Evolutionary conservation across 2,888 invertebrate species (phyloP).

Genomic region (Cephalotes varians): DNA sequence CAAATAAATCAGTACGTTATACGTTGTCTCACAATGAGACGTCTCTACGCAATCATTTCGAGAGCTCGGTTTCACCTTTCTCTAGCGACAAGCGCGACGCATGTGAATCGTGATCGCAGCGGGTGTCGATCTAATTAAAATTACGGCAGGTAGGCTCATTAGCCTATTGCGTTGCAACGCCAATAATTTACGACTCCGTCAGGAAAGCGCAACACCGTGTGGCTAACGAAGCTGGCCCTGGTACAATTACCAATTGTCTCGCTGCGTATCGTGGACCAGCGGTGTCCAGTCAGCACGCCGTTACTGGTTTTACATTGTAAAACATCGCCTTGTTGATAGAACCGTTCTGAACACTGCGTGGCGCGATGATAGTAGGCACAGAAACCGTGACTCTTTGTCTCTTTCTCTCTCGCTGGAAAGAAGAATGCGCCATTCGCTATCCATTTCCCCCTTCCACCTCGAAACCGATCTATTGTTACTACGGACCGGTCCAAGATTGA

Average conservation of each 20-base stretch:
- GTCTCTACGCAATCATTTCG: slow-evolving; percentile 27
- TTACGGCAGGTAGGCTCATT: slow-evolving; percentile 70
- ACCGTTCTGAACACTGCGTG: slow-evolving; percentile 37
- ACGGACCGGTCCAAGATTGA: slow-evolving; percentile 75
- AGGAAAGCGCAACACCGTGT: slow-evolving; percentile 43
- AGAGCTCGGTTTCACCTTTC: slow-evolving; percentile 33
- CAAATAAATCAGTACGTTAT: background rate
- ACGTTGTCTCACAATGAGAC: slow-evolving; percentile 14
- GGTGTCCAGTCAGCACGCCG: slow-evolving; percentile 64
- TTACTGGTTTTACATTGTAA: slow-evolving; percentile 80
- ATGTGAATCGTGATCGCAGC: slow-evolving; percentile 55
- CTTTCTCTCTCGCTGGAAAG: background rate
- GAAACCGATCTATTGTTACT: slow-evolving; percentile 76
- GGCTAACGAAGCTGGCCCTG: slow-evolving; percentile 77
- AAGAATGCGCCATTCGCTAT: slow-evolving; percentile 15
- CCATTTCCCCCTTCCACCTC: slow-evolving; percentile 29
- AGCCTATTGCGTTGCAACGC: slow-evolving; percentile 59
- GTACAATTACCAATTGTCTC: slow-evolving; percentile 81
- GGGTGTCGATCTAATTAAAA: slow-evolving; percentile 75
- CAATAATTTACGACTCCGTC: slow-evolving; percentile 33
- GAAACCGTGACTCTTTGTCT: slow-evolving; percentile 27
- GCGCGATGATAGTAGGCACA: slow-evolving; percentile 47
- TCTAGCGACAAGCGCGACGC: slow-evolving; percentile 46
- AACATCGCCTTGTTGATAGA: slow-evolving; percentile 79
- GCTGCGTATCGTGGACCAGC: slow-evolving; percentile 67